Conservation (phyloP, 2,888 invertebrate species). For the Phyllotreta cruciferae region DNA sequence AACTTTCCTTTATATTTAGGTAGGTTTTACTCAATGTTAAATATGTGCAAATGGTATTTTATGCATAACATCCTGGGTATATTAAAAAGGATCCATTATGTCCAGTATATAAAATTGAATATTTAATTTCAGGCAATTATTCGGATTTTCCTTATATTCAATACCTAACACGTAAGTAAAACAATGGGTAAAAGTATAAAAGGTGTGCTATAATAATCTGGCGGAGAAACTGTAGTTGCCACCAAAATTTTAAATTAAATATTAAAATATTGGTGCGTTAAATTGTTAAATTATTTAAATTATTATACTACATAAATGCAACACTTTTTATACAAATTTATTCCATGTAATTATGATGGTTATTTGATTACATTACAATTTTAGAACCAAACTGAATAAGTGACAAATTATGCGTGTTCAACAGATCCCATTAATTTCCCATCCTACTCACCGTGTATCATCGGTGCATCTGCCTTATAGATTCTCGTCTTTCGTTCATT, state of each 20-base stretch:
- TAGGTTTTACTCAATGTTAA: no score
- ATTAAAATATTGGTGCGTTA: no score
- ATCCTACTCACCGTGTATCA: neutral
- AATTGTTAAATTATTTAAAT: no score
- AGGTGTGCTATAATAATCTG: neutral
- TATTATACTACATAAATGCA: no score
- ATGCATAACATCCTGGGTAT: slow-evolving; percentile 34
- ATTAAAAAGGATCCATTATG: neutral
- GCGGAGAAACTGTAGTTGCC: neutral
- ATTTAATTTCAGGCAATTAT: slow-evolving; percentile 66
- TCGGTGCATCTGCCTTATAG: neutral
- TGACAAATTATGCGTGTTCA: no score
- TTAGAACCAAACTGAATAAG: no score
- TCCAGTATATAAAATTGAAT: slow-evolving; percentile 15
- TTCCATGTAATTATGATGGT: no score
- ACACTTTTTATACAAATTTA: no score
- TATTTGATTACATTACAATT: no score
- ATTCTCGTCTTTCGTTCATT: slow-evolving; percentile 23
- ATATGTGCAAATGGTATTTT: neutral
- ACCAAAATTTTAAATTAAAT: no score
- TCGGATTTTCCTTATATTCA: slow-evolving; percentile 71
- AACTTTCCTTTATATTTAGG: no score
- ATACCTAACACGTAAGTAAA: slow-evolving; percentile 70
- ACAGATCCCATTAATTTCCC: neutral
- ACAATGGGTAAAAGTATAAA: neutral